These are phyloP conservation scores for Dermolepida albohirtum DNA, from an alignment of 2,888 invertebrate genomes.

Conservation along the genomic window DNA sequence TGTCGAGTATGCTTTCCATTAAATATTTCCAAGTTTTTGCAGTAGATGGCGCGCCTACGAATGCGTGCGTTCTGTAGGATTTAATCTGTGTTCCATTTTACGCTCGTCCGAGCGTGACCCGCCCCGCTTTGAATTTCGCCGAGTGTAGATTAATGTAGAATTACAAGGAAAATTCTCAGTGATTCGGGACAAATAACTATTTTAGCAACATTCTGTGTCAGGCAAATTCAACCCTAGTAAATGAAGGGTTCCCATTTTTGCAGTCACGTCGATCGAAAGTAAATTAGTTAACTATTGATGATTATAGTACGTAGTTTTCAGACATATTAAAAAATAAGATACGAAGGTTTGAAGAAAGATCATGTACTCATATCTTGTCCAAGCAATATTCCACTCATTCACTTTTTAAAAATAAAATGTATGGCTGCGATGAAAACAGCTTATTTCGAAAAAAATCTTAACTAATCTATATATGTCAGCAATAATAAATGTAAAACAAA, in stretches of 20 bases:
- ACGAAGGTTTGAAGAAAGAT: too few species aligned
- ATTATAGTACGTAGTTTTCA: too few species aligned
- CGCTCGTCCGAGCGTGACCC: constrained; percentile 68
- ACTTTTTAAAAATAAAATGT: too few species aligned
- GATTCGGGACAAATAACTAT: constrained; percentile 53
- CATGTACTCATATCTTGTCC: too few species aligned
- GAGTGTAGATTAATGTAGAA: constrained; percentile 67
- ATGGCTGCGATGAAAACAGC: too few species aligned
- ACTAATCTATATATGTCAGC: too few species aligned
- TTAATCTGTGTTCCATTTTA: constrained; percentile 71
- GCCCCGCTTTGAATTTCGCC: constrained; percentile 66
- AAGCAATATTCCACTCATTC: too few species aligned
- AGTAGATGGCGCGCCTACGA: constrained; percentile 44
- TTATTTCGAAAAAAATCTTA: too few species aligned
- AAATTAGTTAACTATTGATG: not conserved
- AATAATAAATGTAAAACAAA: too few species aligned
- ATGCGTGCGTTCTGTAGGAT: constrained; percentile 62
- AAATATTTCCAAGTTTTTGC: constrained; percentile 35
- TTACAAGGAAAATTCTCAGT: constrained; percentile 65
- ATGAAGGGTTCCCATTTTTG: not conserved
- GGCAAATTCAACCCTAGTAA: constrained; percentile 5
- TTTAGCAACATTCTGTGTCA: constrained; percentile 34
- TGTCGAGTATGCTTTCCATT: constrained; percentile 12
- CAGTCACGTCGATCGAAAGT: constrained; percentile 13
- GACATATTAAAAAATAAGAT: too few species aligned